Percentiles rank a stretch among this genome's conserved stretches.
These are phyloP conservation scores for Nycteola revayana DNA, from an alignment of 2,888 invertebrate genomes.

Conservation along the genomic window DNA sequence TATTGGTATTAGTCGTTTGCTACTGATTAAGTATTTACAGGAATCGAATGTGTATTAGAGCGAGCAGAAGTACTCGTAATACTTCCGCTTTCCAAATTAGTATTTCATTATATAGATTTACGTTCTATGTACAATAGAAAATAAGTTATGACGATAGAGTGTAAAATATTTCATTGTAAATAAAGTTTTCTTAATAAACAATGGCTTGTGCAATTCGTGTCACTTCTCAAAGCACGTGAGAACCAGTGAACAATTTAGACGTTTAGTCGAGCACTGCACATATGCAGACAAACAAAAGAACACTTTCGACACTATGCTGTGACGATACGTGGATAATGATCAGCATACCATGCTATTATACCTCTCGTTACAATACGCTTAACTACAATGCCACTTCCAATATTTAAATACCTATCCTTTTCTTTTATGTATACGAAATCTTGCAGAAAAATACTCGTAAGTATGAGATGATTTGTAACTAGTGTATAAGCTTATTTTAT, in stretches of 20 bases:
- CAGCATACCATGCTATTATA: constrained; percentile 12
- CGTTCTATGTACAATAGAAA: constrained; percentile 54
- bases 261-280: constrained; percentile 33
- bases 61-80: constrained; percentile 19
- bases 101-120: constrained; percentile 42
- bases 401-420: too few relatives aligned
- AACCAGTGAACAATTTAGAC: constrained; percentile 45
- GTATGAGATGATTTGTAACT: too few relatives aligned
- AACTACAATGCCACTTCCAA: too few relatives aligned
- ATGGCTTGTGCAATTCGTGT: constrained; percentile 55
- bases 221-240: constrained; percentile 56
- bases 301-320: constrained; percentile 31
- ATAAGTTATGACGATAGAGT: constrained; percentile 67
- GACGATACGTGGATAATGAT: constrained; percentile 22
- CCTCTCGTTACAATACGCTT: constrained; percentile 8
- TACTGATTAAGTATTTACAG: constrained; percentile 26
- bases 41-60: constrained; percentile 19
- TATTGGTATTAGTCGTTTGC: constrained; percentile 34
- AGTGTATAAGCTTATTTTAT: too few relatives aligned
- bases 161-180: constrained; percentile 80
- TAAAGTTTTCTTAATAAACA: constrained; percentile 71
- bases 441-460: too few relatives aligned
- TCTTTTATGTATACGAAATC: too few relatives aligned
- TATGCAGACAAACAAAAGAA: constrained; percentile 37
- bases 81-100: constrained; percentile 32